Evolutionary conservation across 2,113 vertebrate species (phyloP), one percentile per base, ranked within the genome.

Genomic region (Psammodynastes pulverulentus): DNA sequence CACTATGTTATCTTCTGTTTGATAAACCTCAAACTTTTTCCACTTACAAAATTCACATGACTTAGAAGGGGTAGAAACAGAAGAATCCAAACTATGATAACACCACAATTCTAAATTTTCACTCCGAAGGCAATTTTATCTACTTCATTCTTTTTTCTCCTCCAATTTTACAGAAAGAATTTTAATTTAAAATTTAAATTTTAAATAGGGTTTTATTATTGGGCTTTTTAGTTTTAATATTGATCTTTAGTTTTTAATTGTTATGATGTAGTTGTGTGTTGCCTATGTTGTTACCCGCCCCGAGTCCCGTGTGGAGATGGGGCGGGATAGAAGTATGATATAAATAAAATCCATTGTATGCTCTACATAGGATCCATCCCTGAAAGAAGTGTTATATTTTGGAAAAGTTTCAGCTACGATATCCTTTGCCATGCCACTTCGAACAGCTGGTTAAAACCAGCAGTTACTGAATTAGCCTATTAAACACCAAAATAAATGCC

Each of bases 1-100:
- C 93, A 92, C 91, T 95, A 93, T 90, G 53, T 84, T 97, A 96
- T 96, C 97, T 96, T 88, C 91, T 91, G 92, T 93, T 89, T 92
- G 94, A 79, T 95, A 94, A 95, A 79, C 48, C 94, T 91, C 86
- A 92, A 94, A 92, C 0, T 87, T 90, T 10, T 90, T 94, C 92
- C 94, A 93, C 93, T 95, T 1, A 2, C 93, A 51, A 94, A 91
- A 54, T 92, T 88, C 94, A 94, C 0, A 29, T 88, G 90, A 93
- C 88, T 43, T n/a, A 79, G 29, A 85, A 54, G 52, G 26, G 17
- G 53, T 34, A n/a, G 21, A 9, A 8, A 19, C 26, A 56, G 45
- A 79, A 0, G 88, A 92, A 89, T 89, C 26, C 87, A 93, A 24
- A 91, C 89, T 49, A 48, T 95, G 92, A 96, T 94, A 92, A 93